Conservation (phyloP, 2,113 vertebrate genomes). For the Brachyhypopomus occidentalis region DNA sequence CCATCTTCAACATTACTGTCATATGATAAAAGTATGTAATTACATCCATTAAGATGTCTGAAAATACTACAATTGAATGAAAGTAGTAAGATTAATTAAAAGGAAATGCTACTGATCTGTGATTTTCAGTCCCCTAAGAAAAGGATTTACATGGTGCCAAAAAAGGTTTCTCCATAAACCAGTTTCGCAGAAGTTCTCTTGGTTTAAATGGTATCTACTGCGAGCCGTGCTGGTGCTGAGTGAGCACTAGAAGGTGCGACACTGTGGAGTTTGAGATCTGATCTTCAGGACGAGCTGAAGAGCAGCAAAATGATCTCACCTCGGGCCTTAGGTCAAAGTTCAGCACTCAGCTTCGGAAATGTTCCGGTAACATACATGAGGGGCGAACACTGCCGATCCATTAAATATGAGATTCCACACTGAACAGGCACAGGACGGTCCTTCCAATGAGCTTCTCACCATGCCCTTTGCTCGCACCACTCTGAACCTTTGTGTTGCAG, state of each 20-base stretch:
- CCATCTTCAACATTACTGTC: too few relatives aligned
- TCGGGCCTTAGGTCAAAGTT: neutral
- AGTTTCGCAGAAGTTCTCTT: too few relatives aligned
- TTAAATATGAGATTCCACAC: neutral
- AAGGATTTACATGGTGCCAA: too few relatives aligned
- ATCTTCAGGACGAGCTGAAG: neutral
- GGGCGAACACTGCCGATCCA: constrained; percentile 14
- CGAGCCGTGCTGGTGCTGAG: neutral
- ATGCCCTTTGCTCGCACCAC: neutral
- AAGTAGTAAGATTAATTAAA: too few relatives aligned
- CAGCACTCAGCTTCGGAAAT: neutral
- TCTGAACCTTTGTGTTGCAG: neutral
- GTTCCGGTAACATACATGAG: constrained; percentile 20
- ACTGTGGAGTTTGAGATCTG: neutral
- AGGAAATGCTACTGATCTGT: too few relatives aligned
- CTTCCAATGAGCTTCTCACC: neutral
- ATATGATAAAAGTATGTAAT: too few relatives aligned
- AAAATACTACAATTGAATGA: too few relatives aligned
- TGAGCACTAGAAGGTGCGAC: neutral
- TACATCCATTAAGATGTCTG: too few relatives aligned
- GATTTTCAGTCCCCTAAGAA: too few relatives aligned
- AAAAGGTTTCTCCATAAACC: too few relatives aligned
- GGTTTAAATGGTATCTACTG: too few relatives aligned
- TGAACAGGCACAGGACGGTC: neutral
- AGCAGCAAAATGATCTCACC: neutral